Base-by-base conservation (phyloP, 2,888 invertebrate genomes). In the Frankliniella fusca region DNA sequence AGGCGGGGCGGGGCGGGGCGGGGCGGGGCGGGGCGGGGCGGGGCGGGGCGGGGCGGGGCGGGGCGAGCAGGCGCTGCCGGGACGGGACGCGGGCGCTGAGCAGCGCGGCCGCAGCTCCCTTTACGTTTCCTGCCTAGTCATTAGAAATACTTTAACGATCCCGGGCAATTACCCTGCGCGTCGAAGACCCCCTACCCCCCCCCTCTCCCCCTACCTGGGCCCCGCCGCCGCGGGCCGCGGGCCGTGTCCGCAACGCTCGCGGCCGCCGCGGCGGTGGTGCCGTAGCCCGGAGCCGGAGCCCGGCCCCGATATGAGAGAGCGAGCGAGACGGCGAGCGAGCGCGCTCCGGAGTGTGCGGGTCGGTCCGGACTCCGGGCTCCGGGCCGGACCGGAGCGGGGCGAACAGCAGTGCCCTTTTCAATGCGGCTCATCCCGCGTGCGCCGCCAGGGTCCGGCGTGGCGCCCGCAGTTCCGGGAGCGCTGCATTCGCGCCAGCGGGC, bases 121-220 rank as follows among this genome's bases (percentile, higher is more conserved):
- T 76, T 76, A 76, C 70, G 70, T 76, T 76, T 76, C 70, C 70
- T 76, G 70, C 70, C 70, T 76, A 76, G 70, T 76, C 70, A 76
- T 76, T 76, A 76, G 70, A 76, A 76, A 76, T 76, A 76, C 70
- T 76, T 76, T 76, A 76, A 76, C 70, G 70, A 76, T 76, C 70
- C 27, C 70, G 27, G 70, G 23, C 70, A 76, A 76, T 76, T 76
- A 76, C 70, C 70, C 27, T 20, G 54, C 18, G 23, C 27, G 70
- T 27, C 70, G 70, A 76, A 76, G 54, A 20, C 54, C 15, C 54
- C 15, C 18, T 0, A 12, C 38, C 38, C 38, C 38, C 3, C 38
- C 38, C 38, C 38, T 2, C 38, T 5, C 38, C 38, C 2, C 38
- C 38, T 38, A 2, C 38, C 38, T 38, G 38, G 54, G 2, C 54